phyloP scores from a whole-genome alignment of 2,888 invertebrate species.

The Ceramica pisi region DNA sequence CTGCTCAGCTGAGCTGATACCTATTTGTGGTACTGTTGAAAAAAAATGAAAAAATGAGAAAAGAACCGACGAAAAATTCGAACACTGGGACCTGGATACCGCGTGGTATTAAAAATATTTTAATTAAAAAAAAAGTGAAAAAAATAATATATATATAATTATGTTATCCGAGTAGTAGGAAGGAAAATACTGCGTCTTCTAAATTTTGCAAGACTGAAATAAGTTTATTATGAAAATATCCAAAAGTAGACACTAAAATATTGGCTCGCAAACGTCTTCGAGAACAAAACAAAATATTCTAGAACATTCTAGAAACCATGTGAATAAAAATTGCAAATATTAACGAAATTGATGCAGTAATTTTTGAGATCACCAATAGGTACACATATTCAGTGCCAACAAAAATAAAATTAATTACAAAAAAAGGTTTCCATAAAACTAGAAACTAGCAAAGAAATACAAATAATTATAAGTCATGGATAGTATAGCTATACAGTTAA shows the following conservation, averaged over 20 bases:
- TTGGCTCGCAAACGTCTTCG: constrained; percentile 11
- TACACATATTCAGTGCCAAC: background rate
- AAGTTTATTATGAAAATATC: constrained; percentile 45
- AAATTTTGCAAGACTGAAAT: constrained; percentile 24
- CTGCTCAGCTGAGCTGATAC: no score
- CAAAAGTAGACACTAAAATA: constrained; percentile 17
- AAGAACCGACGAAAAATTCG: no score
- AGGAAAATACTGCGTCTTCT: background rate
- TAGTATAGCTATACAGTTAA: background rate
- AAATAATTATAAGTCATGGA: background rate
- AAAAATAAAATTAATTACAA: no score
- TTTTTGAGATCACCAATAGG: constrained; percentile 4
- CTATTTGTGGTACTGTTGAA: no score
- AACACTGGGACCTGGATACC: no score
- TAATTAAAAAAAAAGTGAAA: no score
- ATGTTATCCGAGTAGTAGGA: no score
- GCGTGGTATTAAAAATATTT: no score
- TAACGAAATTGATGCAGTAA: no score
- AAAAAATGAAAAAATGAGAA: no score
- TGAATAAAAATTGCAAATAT: background rate
- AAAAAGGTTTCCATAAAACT: background rate
- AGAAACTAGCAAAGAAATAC: background rate
- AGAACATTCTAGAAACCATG: constrained; percentile 29
- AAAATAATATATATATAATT: no score
- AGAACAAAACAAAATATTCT: constrained; percentile 27